Evolutionary conservation across 2,888 invertebrate species (phyloP).

Genomic region (Nomada fucata): DNA sequence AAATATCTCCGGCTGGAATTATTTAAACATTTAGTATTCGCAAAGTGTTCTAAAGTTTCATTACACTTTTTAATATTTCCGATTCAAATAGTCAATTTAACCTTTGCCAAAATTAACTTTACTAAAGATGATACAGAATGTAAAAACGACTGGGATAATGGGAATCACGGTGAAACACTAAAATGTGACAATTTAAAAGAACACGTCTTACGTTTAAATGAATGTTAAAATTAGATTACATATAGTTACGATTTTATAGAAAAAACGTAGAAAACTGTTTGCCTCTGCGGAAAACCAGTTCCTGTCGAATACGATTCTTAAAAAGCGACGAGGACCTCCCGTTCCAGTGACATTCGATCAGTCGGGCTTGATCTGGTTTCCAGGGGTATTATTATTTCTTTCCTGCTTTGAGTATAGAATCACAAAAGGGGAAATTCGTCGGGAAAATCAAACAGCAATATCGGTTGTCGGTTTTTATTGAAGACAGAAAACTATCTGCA

Average conservation of each 20-base stretch:
- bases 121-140: no score
- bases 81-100: no score
- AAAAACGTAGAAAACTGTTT: no score
- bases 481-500: background rate
- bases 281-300: background rate
- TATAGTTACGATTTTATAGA: background rate
- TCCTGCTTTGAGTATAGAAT: background rate
- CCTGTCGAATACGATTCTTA: background rate
- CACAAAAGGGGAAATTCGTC: background rate
- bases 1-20: no score
- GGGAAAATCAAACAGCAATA: background rate
- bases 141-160: no score
- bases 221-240: no score
- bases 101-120: no score
- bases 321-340: background rate
- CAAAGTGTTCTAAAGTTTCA: no score
- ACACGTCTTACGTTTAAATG: background rate
- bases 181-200: no score
- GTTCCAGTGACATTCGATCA: slow-evolving; percentile 8
- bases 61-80: no score
- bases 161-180: no score
- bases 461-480: background rate
- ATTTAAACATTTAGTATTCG: no score
- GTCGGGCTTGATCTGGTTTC: background rate
- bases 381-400: slow-evolving; percentile 11